Evolutionary conservation across 2,888 invertebrate genomes (phyloP), one percentile per base, ranked within the genome.

Genomic region (Dromius quadrimaculatus): DNA sequence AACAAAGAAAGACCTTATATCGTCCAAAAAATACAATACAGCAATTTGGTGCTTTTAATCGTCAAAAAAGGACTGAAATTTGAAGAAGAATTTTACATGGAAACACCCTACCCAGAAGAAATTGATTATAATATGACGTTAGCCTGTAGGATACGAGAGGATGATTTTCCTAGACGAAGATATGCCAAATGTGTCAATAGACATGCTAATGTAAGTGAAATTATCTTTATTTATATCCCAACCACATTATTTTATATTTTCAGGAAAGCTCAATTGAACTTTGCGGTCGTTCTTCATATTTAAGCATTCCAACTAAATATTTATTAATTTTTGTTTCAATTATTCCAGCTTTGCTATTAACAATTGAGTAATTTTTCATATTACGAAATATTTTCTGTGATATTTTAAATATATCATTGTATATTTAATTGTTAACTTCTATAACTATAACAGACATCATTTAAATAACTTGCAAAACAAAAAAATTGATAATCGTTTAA

Each of bases 31-130:
- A 91, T 95, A 62, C 89, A 90, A 71, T 87, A 88, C 74, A 94
- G 92, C 73, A 94, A 94, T 79, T 88, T 94, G 86, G 83, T 95
- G 63, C 83, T 95, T 74, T 83, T 94, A 38, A 92, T 93, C 9
- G 89, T 93, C 13, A 89, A 92, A 77, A 86, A 85, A 50, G 82
- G 88, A 71, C 92, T 92, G 77, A 74, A 76, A 43, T 76, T 77
- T 34, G 74, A 76, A 43, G 74, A 74, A 11, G 75, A 77, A 19
- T 32, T 38, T 17, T 22, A 38, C 8, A 34, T 11, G 20, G 71
- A 65, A 13, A 71, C 77, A 20, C 79, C 79, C 8, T 78, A 77
- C 23, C 81, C 82, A 4, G 75, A 38, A 38, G 11, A n/a, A 9
- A 11, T 50, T 4, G 50, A 50, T 11, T 50, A 50, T 11, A 59